Percentiles rank a stretch among this genome's conserved stretches.
These are phyloP conservation scores for Hermatobates lingyangjiaoensis DNA, from an alignment of 1,140 invertebrate species.

Conservation along the genomic window DNA sequence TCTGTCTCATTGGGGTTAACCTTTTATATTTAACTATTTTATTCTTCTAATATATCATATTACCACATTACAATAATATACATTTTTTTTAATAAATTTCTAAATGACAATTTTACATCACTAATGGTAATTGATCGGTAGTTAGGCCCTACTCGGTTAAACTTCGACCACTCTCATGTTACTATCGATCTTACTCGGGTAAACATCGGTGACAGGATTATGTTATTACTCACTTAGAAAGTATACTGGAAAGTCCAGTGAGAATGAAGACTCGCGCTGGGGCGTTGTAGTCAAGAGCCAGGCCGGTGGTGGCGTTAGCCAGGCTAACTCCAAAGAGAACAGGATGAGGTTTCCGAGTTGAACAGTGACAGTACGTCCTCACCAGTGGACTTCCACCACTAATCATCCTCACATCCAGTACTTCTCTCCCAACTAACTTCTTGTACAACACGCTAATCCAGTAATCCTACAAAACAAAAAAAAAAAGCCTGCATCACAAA, in stretches of 20 bases:
- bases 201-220: too few relatives aligned
- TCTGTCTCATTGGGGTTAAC: too few relatives aligned
- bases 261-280: conserved; percentile 1
- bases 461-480: conserved; percentile 4
- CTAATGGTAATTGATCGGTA: too few relatives aligned
- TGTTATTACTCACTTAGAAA: conserved; percentile 4
- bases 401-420: neutral
- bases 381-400: neutral
- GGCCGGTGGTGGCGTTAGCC: neutral
- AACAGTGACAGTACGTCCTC: conserved; percentile 8
- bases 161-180: too few relatives aligned
- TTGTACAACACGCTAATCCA: conserved; percentile 7
- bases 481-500: neutral
- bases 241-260: neutral
- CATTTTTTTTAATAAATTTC: too few relatives aligned
- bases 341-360: neutral
- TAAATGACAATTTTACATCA: too few relatives aligned
- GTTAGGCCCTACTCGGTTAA: too few relatives aligned
- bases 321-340: conserved; percentile 9
- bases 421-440: conserved; percentile 1
- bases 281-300: conserved; percentile 3
- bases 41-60: too few relatives aligned
- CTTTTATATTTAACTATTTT: too few relatives aligned
- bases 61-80: too few relatives aligned
- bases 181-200: too few relatives aligned